Evolutionary conservation across 2,888 invertebrate species (phyloP), one percentile per base, ranked within the genome.

Genomic region (Gymnocheta viridis): DNA sequence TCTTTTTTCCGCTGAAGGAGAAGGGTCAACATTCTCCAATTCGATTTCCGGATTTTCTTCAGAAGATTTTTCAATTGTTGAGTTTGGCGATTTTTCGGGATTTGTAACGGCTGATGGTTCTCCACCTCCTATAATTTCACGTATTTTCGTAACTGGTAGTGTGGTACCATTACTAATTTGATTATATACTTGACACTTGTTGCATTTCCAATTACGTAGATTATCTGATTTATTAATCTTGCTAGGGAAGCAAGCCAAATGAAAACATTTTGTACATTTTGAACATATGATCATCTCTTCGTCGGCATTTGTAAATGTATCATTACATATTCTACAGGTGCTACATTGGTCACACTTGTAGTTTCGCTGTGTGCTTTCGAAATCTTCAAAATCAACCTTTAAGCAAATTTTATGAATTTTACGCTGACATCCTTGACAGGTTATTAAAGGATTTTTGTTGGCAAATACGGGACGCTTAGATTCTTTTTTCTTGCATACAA

Each of bases 341-440:
- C 97, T 98, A 89, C 98, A 98, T 89, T 96, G 96, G 69, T 96
- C 96, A 90, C 98, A 98, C 88, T 97, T 97, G 96, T 97, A 98
- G 35, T 88, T 88, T 32, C 88, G 88, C n/a, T 90, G 89, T 0
- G 91, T 87, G n/a, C 86, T 83, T 4, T 86, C 86, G 22, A 88
- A 79, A 44, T 90, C 86, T 9, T 89, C 89, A 58, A 90, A 91
- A 14, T 86, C 86, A 0, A 88, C 82, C 0, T 87, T 85, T 22
- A 91, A 76, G 47, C 91, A 91, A 0, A 82, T 64, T 29, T 89
- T 89, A 67, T 91, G 91, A 81, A 89, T 88, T 83, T 89, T 90
- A 4, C 87, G 49, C 2, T 86, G 80, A 82, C 91, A 91, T 12
- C 87, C 76, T 70, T 88, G 88, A 86, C 91, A 91, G n/a, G 87